A percentile compares a stretch with the other conserved stretches of the same genome.
Evolutionary conservation across 2,888 invertebrate species (phyloP).

Genomic region (Apotomis capreana): DNA sequence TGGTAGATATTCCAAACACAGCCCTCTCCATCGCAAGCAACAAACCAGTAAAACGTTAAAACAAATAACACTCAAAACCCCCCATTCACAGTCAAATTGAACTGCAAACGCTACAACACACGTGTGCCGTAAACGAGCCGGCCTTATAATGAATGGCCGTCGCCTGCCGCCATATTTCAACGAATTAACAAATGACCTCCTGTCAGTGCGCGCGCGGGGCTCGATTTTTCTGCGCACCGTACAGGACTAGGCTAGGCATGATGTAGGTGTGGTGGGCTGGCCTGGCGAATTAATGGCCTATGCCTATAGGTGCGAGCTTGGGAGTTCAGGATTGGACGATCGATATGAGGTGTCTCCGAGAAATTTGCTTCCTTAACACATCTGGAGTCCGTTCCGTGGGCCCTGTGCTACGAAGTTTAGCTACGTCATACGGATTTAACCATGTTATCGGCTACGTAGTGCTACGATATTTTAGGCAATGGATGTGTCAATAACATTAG

Average conservation of each 20-base stretch:
- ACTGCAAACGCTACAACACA: slow-evolving; percentile 69
- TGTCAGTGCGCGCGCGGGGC: slow-evolving; percentile 75
- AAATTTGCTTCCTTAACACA: not conserved
- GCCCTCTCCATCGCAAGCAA: too few species aligned
- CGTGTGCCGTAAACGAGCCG: slow-evolving; percentile 80
- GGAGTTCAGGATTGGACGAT: not conserved
- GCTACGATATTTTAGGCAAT: too few species aligned
- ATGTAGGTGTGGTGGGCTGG: slow-evolving; percentile 73
- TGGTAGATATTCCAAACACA: too few species aligned
- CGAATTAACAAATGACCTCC: slow-evolving; percentile 81
- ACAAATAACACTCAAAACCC: slow-evolving; percentile 13
- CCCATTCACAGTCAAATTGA: slow-evolving; percentile 32
- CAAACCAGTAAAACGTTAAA: too few species aligned
- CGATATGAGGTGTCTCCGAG: not conserved
- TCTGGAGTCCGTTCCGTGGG: too few species aligned
- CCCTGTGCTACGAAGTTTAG: too few species aligned
- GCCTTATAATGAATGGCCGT: slow-evolving; percentile 81
- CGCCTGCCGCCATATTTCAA: slow-evolving; percentile 80
- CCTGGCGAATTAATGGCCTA: slow-evolving; percentile 31
- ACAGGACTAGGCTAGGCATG: slow-evolving; percentile 64
- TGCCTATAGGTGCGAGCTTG: slow-evolving; percentile 29
- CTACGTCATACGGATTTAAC: too few species aligned
- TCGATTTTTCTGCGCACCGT: slow-evolving; percentile 81
- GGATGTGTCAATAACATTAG: too few species aligned
- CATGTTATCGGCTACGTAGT: too few species aligned